These are phyloP conservation scores for Ptychobarbus kaznakovi DNA, from an alignment of 2,797 vertebrate genomes.

Conservation along the genomic window DNA sequence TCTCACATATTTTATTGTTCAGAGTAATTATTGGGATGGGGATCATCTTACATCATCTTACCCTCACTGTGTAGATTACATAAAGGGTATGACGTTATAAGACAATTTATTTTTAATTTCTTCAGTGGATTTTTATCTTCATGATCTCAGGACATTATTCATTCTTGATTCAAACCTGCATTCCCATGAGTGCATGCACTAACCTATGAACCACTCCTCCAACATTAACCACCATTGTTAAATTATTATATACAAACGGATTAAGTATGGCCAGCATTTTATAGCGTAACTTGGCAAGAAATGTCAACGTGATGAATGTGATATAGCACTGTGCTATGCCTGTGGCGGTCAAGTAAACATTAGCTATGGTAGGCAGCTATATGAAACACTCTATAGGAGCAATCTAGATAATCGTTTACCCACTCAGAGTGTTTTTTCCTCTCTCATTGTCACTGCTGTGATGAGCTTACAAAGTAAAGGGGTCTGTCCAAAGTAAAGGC, in stretches of 20 bases:
- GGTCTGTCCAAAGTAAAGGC: slow-evolving; percentile 13
- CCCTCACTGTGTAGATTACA: background rate
- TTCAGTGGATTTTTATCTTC: background rate
- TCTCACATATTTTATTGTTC: background rate
- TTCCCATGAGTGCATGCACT: background rate
- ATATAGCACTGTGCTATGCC: slow-evolving; percentile 14
- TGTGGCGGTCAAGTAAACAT: slow-evolving; percentile 33
- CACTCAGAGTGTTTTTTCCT: background rate
- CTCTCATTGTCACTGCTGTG: background rate
- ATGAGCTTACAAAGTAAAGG: slow-evolving; percentile 3
- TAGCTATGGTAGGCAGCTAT: slow-evolving; percentile 26
- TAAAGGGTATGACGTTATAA: background rate
- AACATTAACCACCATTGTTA: background rate
- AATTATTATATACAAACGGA: background rate
- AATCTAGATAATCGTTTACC: slow-evolving; percentile 12
- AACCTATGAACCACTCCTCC: background rate
- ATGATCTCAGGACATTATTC: background rate
- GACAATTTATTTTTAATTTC: background rate
- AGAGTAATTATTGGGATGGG: background rate
- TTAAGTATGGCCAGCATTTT: slow-evolving; percentile 22
- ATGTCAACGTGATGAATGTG: slow-evolving; percentile 35
- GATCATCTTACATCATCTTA: background rate
- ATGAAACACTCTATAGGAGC: slow-evolving; percentile 26
- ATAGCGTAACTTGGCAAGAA: slow-evolving; percentile 33
- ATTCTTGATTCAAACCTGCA: background rate